Base-by-base conservation (phyloP, 1,140 invertebrate genomes). In the Drosophila rhopaloa region DNA sequence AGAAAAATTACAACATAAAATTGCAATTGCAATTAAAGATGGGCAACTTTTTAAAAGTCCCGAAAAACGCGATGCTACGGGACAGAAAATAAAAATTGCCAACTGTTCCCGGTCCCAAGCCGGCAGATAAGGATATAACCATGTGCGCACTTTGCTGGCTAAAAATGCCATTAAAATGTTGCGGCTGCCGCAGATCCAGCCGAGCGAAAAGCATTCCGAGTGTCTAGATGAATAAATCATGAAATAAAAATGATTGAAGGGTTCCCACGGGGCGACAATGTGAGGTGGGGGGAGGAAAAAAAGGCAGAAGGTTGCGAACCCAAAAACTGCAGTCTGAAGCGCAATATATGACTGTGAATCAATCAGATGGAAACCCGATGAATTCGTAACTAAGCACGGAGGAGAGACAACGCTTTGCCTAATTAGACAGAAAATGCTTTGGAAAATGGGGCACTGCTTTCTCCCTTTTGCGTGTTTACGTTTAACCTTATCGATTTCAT, bases 221-320 rank as follows among this genome's bases (percentile, higher is more conserved):
- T 83, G 80, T 77, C 71, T 62, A 58, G 57, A 72, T 88, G 71
- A 88, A 86, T 86, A 86, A 88, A 79, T 88, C 62, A 88, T 86
- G 79, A 70, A 83, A 88, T 77, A 82, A 83, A 88, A 88, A 83
- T 86, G 83, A 86, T 83, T 88, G 83, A 86, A 63, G 79, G 79
- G 37, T 41, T 71, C 56, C 16, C 56, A 56, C 14, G 9, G 14
- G 16, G 43, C 37, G 50, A 38, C 32, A 24, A 16, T 7, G 10
- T 14, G 43, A 10, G 43, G 8, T 11, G 6, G 6, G 3, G 24
- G 13, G 7, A 32, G 29, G 8, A 32, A 32, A 13, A 1, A 7
- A 14, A 4, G 16, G 16, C 24, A 10, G 13, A 11, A 13, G 16
- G 47, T 53, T 11, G 59, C 14, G 10, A 6, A 32, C 14, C 8